phyloP scores from a whole-genome alignment of 2,888 invertebrate species.

The Punctoribates punctum region DNA sequence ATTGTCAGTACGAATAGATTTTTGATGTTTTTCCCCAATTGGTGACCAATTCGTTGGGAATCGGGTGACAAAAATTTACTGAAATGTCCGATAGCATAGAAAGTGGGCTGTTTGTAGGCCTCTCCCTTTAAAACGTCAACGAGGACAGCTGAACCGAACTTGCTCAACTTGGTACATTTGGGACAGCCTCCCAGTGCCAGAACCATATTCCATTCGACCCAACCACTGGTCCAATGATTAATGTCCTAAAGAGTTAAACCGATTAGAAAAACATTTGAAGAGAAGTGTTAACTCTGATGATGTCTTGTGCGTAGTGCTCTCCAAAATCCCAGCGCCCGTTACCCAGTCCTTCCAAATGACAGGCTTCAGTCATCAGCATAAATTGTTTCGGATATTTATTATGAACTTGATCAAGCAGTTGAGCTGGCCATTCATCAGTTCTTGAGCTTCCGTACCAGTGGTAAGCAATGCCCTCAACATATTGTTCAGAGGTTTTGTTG shows the following conservation, averaged over 20 bases:
- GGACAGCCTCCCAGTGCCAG: slow-evolving; percentile 58
- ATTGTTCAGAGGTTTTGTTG: slow-evolving; percentile 58
- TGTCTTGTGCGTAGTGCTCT: slow-evolving; percentile 63
- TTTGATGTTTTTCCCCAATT: slow-evolving; percentile 20
- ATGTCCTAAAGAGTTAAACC: slow-evolving; percentile 61
- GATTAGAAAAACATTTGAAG: slow-evolving; percentile 59
- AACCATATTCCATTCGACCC: slow-evolving; percentile 82
- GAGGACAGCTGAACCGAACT: slow-evolving; percentile 74
- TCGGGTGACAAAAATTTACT: slow-evolving; percentile 51
- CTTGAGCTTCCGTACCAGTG: slow-evolving; percentile 72
- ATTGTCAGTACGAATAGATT: slow-evolving; percentile 40
- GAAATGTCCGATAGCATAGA: slow-evolving; percentile 74
- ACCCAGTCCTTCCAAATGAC: slow-evolving; percentile 59
- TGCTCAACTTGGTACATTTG: slow-evolving; percentile 67
- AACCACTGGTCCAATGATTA: slow-evolving; percentile 70
- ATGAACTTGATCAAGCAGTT: background rate
- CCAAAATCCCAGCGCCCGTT: slow-evolving; percentile 69
- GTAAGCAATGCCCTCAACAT: slow-evolving; percentile 69
- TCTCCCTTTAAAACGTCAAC: slow-evolving; percentile 63
- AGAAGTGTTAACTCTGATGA: slow-evolving; percentile 57
- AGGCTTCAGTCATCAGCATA: slow-evolving; percentile 75
- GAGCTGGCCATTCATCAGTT: background rate
- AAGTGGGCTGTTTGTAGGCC: slow-evolving; percentile 86
- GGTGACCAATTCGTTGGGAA: slow-evolving; percentile 38
- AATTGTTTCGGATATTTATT: slow-evolving; percentile 62